Percentiles rank a stretch among this genome's conserved stretches.
Evolutionary conservation across 2,797 vertebrate species (phyloP).

Genomic region (Platalea minor): DNA sequence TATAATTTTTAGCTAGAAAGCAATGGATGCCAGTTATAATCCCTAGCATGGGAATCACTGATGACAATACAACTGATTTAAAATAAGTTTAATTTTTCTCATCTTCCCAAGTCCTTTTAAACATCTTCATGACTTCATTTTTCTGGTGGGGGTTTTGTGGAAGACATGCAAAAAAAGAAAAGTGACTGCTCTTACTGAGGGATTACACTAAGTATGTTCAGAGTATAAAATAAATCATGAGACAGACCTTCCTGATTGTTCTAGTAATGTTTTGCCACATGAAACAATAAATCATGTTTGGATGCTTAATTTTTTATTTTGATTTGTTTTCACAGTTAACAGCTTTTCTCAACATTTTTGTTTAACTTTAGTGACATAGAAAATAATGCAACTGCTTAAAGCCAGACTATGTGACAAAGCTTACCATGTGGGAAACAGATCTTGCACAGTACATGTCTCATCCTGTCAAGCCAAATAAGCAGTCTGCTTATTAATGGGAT

Average conservation of each 20-base stretch:
- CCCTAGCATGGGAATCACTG: neutral
- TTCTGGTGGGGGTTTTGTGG: neutral
- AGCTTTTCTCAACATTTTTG: neutral
- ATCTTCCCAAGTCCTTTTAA: neutral
- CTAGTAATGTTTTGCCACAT: neutral
- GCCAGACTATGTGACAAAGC: neutral
- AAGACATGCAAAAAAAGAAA: neutral
- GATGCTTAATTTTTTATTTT: neutral
- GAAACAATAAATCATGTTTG: neutral
- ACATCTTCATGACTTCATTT: neutral
- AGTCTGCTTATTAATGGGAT: neutral
- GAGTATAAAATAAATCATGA: neutral
- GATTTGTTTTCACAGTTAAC: slow-evolving; percentile 11
- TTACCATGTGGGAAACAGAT: neutral
- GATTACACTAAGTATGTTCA: neutral
- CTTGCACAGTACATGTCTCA: neutral
- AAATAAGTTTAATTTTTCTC: neutral
- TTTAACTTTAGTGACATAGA: neutral
- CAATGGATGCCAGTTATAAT: neutral
- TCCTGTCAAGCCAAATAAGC: neutral
- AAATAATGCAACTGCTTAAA: slow-evolving; percentile 12
- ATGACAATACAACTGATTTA: neutral
- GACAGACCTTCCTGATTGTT: neutral
- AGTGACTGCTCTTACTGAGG: neutral
- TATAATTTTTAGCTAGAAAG: neutral